Percentiles rank a stretch among this genome's conserved stretches.
Conservation (phyloP, 2,797 vertebrate genomes). For the Euthynnus affinis region DNA sequence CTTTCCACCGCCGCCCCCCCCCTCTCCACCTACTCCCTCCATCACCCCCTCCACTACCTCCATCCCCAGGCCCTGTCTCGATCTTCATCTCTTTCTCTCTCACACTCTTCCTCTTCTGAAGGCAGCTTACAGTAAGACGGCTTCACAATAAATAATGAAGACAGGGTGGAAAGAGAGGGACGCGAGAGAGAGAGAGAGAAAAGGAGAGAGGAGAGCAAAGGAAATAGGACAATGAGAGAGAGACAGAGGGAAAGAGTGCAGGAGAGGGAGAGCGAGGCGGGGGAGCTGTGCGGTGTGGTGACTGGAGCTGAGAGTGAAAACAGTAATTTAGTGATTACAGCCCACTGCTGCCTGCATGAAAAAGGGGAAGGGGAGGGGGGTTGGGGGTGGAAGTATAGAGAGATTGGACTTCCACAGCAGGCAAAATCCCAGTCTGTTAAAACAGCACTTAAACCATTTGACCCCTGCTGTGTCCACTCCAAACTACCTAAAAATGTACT, state of each 20-base stretch:
- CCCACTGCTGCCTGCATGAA: constrained; percentile 75
- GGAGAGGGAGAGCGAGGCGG: constrained; percentile 43
- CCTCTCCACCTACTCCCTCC: not conserved
- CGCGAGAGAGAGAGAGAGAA: constrained; percentile 8
- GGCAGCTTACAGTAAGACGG: constrained; percentile 74
- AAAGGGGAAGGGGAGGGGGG: constrained; percentile 26
- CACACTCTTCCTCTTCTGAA: constrained; percentile 49
- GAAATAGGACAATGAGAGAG: constrained; percentile 69
- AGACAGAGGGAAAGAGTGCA: constrained; percentile 40
- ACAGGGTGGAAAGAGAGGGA: constrained; percentile 53
- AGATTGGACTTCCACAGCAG: constrained; percentile 70
- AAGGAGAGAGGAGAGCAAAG: constrained; percentile 31
- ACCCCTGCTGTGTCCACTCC: constrained; percentile 60
- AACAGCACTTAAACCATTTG: constrained; percentile 77
- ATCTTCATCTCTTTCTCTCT: constrained; percentile 47
- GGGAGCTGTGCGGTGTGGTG: constrained; percentile 68
- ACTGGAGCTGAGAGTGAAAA: constrained; percentile 82
- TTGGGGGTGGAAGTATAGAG: constrained; percentile 40
- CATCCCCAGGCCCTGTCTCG: constrained; percentile 54
- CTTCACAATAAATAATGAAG: constrained; percentile 75
- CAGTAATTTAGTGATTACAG: constrained; percentile 87
- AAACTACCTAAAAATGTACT: constrained; percentile 32
- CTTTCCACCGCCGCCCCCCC: constrained; percentile 33
- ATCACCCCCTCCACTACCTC: constrained; percentile 24
- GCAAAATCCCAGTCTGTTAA: constrained; percentile 69